Base-by-base conservation (phyloP, 2,113 vertebrate genomes). In the Vidua chalybeata region DNA sequence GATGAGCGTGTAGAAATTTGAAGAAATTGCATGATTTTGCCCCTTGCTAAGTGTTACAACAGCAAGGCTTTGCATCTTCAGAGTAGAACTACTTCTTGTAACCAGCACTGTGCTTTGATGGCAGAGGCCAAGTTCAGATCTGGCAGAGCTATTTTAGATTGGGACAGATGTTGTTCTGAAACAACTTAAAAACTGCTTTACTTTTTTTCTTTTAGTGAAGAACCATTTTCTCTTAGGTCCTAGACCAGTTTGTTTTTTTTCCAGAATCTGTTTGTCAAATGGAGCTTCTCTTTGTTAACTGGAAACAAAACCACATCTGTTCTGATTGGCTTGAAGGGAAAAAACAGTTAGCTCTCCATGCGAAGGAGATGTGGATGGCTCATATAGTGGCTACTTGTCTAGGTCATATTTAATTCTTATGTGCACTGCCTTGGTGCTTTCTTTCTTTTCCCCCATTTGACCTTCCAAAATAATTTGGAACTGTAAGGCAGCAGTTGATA, bases 231-330 rank as follows among this genome's bases (percentile, higher is more conserved):
- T 45, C 17, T 31, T 79, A 30, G 9, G 31, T 89, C 56, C 49
- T 43, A 94, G 31, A 87, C 17, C 16, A 63, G 12, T 83, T 2
- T 35, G 14, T 85, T 94, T 39, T 39, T 86, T 75, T 59, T 12
- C 45, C 54, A 43, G 74, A 81, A 62, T 84, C 22, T 41, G 15
- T 45, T 84, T 94, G 56, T 87, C 41, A 78, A 73, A 52, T 69
- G 74, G 81, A 91, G 49, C 59, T 76, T 94, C 31, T 89, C 58
- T 93, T 84, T 81, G 79, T 92, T 90, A 77, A 74, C 35, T 80
- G 55, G 51, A 87, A 89, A 92, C 85, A 93, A 92, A 85, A 11
- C 49, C 49, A 54, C 18, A 9, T 94, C 78, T 95, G 67, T 95
- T 94, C 51, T 58, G 45, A 37, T 33, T 56, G 41, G 51, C 54